A percentile compares a stretch with the other conserved stretches of the same genome.
These are phyloP conservation scores for Zootoca vivipara DNA, from an alignment of 2,113 vertebrate genomes.

Conservation along the genomic window DNA sequence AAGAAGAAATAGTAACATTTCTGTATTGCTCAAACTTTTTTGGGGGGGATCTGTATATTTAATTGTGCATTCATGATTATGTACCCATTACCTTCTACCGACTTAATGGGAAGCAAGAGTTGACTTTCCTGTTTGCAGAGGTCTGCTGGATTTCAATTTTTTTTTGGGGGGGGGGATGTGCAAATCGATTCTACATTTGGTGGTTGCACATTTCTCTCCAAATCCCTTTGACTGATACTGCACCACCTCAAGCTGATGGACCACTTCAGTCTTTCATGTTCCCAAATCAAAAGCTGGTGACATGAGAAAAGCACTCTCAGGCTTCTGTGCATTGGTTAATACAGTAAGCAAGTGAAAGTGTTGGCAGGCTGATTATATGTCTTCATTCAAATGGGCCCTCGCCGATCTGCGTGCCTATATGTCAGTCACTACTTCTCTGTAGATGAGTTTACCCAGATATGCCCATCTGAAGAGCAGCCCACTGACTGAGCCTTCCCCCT, in stretches of 20 bases:
- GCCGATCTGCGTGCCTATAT: too few relatives aligned
- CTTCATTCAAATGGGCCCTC: background rate
- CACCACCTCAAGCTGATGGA: background rate
- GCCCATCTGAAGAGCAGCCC: background rate
- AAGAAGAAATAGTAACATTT: conserved; percentile 11
- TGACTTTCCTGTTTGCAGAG: background rate
- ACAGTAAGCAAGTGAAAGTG: conserved; percentile 4
- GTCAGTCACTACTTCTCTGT: too few relatives aligned
- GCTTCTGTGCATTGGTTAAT: conserved; percentile 27
- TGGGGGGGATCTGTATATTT: background rate
- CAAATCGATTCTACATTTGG: background rate
- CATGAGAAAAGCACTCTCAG: background rate
- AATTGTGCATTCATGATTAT: background rate
- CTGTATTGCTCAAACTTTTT: background rate
- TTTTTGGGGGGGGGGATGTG: background rate
- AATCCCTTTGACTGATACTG: background rate
- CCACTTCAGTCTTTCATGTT: background rate
- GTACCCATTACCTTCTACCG: background rate
- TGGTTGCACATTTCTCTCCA: background rate
- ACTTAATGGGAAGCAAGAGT: background rate
- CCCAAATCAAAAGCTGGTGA: background rate
- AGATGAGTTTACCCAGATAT: background rate
- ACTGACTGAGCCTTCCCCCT: background rate
- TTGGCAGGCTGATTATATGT: background rate
- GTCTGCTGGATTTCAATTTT: background rate